A percentile compares a stretch with the other conserved stretches of the same genome.
These are phyloP conservation scores for Folsomia manolachei DNA, from an alignment of 2,888 invertebrate species.

Conservation along the genomic window DNA sequence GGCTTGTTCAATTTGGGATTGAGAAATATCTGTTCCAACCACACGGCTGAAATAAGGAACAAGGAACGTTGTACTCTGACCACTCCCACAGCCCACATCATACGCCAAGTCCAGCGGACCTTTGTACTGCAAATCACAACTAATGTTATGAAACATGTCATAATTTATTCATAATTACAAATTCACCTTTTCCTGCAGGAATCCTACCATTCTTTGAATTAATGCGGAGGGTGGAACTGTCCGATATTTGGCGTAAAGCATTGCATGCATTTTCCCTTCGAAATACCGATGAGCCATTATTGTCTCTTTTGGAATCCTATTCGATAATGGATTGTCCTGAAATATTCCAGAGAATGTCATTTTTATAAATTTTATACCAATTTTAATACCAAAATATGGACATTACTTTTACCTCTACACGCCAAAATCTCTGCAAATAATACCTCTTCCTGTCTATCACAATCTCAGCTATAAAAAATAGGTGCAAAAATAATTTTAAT, in stretches of 20 bases:
- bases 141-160: no score
- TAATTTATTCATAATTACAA: neutral
- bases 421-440: no score
- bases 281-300: conserved; percentile 48
- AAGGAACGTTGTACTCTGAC: conserved; percentile 57
- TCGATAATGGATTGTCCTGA: no score
- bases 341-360: no score
- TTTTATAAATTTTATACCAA: no score
- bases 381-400: no score
- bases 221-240: conserved; percentile 43
- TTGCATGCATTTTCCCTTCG: conserved; percentile 47
- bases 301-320: no score
- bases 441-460: no score
- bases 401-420: no score
- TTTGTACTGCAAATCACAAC: conserved; percentile 28
- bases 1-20: conserved; percentile 55
- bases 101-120: conserved; percentile 52
- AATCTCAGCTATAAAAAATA: no score
- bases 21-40: conserved; percentile 56
- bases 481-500: no score
- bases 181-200: conserved; percentile 44
- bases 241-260: conserved; percentile 48
- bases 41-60: conserved; percentile 55
- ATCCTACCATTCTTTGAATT: conserved; percentile 44
- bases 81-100: conserved; percentile 59